These are phyloP conservation scores for Metopia argyrocephala DNA, from an alignment of 2,888 invertebrate species.

Conservation along the genomic window DNA sequence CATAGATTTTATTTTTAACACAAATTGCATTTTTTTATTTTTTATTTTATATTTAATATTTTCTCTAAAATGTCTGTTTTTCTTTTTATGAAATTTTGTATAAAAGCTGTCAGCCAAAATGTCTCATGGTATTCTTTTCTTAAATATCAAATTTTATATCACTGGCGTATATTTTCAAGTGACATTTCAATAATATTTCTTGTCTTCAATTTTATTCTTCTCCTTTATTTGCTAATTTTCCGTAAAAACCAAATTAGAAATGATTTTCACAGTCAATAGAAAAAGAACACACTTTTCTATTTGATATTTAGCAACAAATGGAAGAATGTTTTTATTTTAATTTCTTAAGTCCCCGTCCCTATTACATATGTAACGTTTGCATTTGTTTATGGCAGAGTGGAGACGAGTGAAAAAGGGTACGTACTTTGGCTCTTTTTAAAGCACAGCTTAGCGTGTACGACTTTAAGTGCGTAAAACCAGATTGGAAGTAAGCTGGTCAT, in stretches of 20 bases:
- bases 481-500: too few relatives aligned
- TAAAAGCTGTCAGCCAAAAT: slow-evolving; percentile 65
- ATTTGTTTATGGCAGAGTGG: too few relatives aligned
- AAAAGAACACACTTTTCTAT: slow-evolving; percentile 16
- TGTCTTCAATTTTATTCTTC: background rate
- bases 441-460: too few relatives aligned
- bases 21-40: background rate
- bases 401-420: too few relatives aligned
- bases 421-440: too few relatives aligned
- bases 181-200: slow-evolving; percentile 62
- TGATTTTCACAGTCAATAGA: slow-evolving; percentile 32
- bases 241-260: slow-evolving; percentile 24
- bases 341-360: background rate
- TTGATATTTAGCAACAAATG: background rate
- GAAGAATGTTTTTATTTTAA: background rate
- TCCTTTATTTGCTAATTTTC: slow-evolving; percentile 9
- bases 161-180: slow-evolving; percentile 42
- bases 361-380: background rate
- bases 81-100: too few relatives aligned
- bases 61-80: too few relatives aligned
- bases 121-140: slow-evolving; percentile 63
- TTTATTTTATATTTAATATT: background rate
- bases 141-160: slow-evolving; percentile 60
- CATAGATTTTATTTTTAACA: too few relatives aligned
- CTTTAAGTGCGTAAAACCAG: too few relatives aligned